A percentile compares a stretch with the other conserved stretches of the same genome.
These are phyloP conservation scores for Amazona guildingii DNA, from an alignment of 2,113 vertebrate genomes.

Conservation along the genomic window DNA sequence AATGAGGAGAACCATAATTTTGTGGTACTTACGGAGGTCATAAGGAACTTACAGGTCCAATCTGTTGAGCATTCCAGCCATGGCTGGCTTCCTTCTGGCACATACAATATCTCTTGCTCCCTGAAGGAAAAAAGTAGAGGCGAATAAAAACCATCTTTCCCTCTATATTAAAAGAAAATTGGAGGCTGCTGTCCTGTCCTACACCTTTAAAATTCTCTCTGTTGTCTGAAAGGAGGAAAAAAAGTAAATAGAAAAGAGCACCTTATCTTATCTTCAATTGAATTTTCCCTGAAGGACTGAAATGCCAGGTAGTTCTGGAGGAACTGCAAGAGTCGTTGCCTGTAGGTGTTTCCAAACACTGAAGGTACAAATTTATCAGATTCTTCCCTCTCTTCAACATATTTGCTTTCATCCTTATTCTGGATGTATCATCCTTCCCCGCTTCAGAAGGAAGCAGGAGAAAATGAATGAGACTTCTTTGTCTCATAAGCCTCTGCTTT, in stretches of 20 bases:
- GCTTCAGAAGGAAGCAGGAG: background rate
- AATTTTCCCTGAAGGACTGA: slow-evolving; percentile 28
- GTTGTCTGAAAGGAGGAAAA: background rate
- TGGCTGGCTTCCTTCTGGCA: background rate
- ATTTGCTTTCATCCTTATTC: slow-evolving; percentile 47
- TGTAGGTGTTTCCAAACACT: slow-evolving; percentile 31
- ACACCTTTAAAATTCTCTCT: slow-evolving; percentile 39
- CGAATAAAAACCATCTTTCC: background rate
- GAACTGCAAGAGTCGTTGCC: slow-evolving; percentile 2
- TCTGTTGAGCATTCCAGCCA: background rate
- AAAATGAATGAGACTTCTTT: slow-evolving; percentile 32
- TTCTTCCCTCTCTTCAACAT: slow-evolving; percentile 12
- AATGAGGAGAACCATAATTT: background rate
- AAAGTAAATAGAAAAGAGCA: slow-evolving; percentile 3
- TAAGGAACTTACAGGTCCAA: background rate
- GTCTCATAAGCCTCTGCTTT: background rate
- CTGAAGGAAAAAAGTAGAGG: background rate
- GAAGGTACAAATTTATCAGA: slow-evolving; percentile 30
- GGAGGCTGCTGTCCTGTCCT: background rate
- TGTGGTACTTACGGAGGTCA: background rate
- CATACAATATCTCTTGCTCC: background rate
- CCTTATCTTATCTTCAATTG: slow-evolving; percentile 35
- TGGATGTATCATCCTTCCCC: background rate
- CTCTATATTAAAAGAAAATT: background rate
- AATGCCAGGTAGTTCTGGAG: slow-evolving; percentile 12